These are phyloP conservation scores for Lomographa bimaculata DNA, from an alignment of 2,888 invertebrate genomes.

Conservation along the genomic window DNA sequence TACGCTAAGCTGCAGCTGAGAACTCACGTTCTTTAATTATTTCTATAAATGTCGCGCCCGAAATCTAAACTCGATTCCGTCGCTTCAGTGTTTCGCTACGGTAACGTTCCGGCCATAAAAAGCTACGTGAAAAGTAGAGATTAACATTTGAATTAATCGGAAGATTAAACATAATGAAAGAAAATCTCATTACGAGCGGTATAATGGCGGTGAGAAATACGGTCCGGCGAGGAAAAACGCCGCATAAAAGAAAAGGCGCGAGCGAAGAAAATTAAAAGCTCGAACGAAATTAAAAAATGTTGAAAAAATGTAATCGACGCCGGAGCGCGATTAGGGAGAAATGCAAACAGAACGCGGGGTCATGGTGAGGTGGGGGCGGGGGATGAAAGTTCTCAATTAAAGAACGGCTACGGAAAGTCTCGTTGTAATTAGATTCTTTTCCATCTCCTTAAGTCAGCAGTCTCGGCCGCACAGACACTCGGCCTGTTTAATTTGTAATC, in stretches of 20 bases:
- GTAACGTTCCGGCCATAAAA: slow-evolving; percentile 68
- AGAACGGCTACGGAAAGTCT: slow-evolving; percentile 71
- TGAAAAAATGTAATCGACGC: slow-evolving; percentile 82
- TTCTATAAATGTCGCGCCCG: slow-evolving; percentile 66
- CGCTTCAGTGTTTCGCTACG: slow-evolving; percentile 61
- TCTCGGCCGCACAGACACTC: slow-evolving; percentile 67
- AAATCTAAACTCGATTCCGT: slow-evolving; percentile 60
- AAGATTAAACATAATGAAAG: slow-evolving; percentile 84
- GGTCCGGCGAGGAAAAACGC: slow-evolving; percentile 51
- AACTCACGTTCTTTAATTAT: slow-evolving; percentile 79
- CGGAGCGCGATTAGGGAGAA: slow-evolving; percentile 67
- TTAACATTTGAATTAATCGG: slow-evolving; percentile 84
- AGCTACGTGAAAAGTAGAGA: slow-evolving; percentile 73
- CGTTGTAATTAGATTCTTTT: slow-evolving; percentile 80
- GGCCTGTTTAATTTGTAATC: slow-evolving; percentile 80
- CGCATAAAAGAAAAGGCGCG: slow-evolving; percentile 72
- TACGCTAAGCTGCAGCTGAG: slow-evolving; percentile 34
- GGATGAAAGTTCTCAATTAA: slow-evolving; percentile 78
- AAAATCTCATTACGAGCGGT: slow-evolving; percentile 81
- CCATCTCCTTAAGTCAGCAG: slow-evolving; percentile 77
- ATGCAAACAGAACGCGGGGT: slow-evolving; percentile 63
- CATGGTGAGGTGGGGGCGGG: slow-evolving; percentile 29
- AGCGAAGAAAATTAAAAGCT: slow-evolving; percentile 81
- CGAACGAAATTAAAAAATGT: slow-evolving; percentile 81
- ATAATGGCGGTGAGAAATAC: slow-evolving; percentile 79